These are phyloP conservation scores for Lamellibrachia satsuma DNA, from an alignment of 2,888 invertebrate genomes.

Conservation along the genomic window DNA sequence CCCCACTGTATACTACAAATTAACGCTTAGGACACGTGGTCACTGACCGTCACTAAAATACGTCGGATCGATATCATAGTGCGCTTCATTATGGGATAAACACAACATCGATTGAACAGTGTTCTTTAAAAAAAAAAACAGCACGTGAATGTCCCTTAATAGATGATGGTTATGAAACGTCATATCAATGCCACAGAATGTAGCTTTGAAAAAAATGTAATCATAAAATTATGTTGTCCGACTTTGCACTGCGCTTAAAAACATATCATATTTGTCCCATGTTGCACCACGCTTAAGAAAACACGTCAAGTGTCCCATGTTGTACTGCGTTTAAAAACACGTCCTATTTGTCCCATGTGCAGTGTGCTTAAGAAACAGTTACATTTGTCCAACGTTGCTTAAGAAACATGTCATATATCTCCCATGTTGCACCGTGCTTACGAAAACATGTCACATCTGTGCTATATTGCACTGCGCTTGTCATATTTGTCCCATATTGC, in stretches of 20 bases:
- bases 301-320: background rate
- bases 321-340: too few species aligned
- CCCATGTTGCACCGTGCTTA: background rate
- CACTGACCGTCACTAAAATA: background rate
- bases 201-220: background rate
- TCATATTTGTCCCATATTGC: background rate
- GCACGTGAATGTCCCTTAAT: background rate
- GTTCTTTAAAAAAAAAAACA: background rate
- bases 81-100: background rate
- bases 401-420: background rate
- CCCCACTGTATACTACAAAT: background rate
- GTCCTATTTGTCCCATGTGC: too few species aligned
- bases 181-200: background rate
- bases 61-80: background rate
- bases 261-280: background rate
- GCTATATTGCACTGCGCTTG: background rate
- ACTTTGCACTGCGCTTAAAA: background rate
- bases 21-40: background rate
- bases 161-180: background rate
- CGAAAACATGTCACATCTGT: background rate
- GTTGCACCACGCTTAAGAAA: background rate
- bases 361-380: too few species aligned
- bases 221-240: background rate
- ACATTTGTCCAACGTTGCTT: too few species aligned
- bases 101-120: background rate